These are phyloP conservation scores for Lysandra coridon DNA, from an alignment of 2,888 invertebrate species.

Conservation along the genomic window DNA sequence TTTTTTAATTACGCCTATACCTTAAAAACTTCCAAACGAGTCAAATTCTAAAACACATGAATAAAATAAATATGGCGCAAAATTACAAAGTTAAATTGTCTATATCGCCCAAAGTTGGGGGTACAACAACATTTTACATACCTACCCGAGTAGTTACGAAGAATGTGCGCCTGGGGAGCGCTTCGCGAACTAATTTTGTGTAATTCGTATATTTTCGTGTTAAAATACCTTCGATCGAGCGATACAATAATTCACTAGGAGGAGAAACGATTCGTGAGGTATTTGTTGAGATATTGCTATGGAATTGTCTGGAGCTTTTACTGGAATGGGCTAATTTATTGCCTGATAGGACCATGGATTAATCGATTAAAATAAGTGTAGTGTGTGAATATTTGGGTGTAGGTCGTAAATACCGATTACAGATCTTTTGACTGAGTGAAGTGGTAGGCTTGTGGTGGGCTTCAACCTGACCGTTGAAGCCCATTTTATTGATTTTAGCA, in stretches of 20 bases:
- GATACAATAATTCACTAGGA: constrained; percentile 14
- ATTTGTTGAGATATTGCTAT: not conserved
- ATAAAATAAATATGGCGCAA: constrained; percentile 15
- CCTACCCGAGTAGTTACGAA: constrained; percentile 12
- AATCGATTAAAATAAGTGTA: not conserved
- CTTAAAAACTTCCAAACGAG: not conserved
- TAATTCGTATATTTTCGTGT: constrained; percentile 23
- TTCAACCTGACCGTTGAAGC: no score
- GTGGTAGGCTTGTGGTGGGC: no score
- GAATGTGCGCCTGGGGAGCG: constrained; percentile 27
- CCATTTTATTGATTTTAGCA: no score
- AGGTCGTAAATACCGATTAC: not conserved
- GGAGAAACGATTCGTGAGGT: not conserved
- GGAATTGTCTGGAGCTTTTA: not conserved
- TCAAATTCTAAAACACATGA: not conserved
- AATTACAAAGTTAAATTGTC: constrained; percentile 25
- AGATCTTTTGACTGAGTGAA: no score
- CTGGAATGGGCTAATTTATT: not conserved
- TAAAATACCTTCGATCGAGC: constrained; percentile 20
- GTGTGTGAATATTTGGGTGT: not conserved
- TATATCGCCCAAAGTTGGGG: constrained; percentile 12
- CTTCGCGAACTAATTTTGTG: constrained; percentile 24
- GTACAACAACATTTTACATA: constrained; percentile 22
- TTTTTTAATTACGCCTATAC: not conserved
- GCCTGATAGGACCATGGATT: not conserved